Evolutionary conservation across 2,888 invertebrate species (phyloP).

Genomic region (Erebia aethiops): DNA sequence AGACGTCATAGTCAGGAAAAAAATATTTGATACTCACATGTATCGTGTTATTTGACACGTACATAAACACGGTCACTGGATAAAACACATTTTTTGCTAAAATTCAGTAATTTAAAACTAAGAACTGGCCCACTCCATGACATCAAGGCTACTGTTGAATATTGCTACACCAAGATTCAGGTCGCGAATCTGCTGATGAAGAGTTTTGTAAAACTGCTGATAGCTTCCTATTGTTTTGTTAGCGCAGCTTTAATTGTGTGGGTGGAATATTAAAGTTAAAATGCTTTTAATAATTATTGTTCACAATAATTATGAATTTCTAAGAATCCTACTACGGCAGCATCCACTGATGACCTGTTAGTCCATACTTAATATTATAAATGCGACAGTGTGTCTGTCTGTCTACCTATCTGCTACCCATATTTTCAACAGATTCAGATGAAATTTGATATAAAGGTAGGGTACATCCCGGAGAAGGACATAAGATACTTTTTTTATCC

Average conservation of each 20-base stretch:
- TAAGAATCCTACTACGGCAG: no score
- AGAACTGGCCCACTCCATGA: constrained; percentile 29
- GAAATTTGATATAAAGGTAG: no score
- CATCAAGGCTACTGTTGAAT: constrained; percentile 35
- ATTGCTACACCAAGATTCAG: constrained; percentile 36
- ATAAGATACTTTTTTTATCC: no score
- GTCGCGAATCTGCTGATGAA: constrained; percentile 33
- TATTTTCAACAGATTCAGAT: no score
- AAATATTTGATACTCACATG: constrained; percentile 26
- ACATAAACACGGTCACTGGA: constrained; percentile 26
- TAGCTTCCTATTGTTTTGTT: constrained; percentile 31
- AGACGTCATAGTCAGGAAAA: not conserved
- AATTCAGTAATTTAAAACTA: constrained; percentile 9
- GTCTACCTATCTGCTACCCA: no score
- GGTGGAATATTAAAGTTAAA: no score
- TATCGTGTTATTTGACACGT: constrained; percentile 20
- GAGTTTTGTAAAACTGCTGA: constrained; percentile 39
- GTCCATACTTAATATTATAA: no score
- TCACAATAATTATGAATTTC: no score
- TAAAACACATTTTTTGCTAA: constrained; percentile 32
- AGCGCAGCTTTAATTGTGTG: not conserved
- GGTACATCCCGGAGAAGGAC: no score
- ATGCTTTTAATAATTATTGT: no score
- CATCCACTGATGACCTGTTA: not conserved
- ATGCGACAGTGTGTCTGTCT: no score